Evolutionary conservation across 2,888 invertebrate species (phyloP).

Genomic region (Protophormia terraenovae): DNA sequence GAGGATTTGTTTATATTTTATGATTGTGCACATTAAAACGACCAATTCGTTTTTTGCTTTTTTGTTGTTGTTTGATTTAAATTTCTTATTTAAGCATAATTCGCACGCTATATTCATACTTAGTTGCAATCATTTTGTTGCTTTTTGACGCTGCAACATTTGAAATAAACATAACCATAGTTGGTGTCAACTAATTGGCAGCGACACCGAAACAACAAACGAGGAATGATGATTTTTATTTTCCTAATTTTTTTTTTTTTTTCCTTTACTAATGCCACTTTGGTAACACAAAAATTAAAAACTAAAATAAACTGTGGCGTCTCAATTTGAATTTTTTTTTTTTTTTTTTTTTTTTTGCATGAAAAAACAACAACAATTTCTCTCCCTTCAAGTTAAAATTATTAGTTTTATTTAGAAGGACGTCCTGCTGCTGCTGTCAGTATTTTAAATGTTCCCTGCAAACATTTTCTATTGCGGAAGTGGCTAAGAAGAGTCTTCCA

Average conservation of each 20-base stretch:
- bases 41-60: not conserved
- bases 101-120: conserved; percentile 60
- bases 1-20: not conserved
- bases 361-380: conserved; percentile 31
- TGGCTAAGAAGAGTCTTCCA: too few species aligned
- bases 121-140: conserved; percentile 23
- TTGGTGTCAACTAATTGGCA: conserved; percentile 80
- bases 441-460: conserved; percentile 52
- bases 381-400: conserved; percentile 36
- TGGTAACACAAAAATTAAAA: not conserved
- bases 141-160: conserved; percentile 11
- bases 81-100: conserved; percentile 55
- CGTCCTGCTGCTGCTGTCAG: conserved; percentile 63
- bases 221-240: conserved; percentile 34
- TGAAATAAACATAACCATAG: conserved; percentile 48
- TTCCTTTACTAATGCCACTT: not conserved
- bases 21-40: conserved; percentile 36
- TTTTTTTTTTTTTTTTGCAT: too few species aligned
- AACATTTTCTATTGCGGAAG: too few species aligned
- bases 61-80: conserved; percentile 10
- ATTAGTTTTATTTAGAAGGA: conserved; percentile 58
- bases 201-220: conserved; percentile 70
- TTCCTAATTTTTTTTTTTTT: conserved; percentile 19
- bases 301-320: conserved; percentile 36
- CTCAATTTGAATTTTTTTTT: conserved; percentile 52